Percentiles rank a stretch among this genome's conserved stretches.
Evolutionary conservation across 1,140 invertebrate species (phyloP).

Genomic region (Agrilus planipennis): DNA sequence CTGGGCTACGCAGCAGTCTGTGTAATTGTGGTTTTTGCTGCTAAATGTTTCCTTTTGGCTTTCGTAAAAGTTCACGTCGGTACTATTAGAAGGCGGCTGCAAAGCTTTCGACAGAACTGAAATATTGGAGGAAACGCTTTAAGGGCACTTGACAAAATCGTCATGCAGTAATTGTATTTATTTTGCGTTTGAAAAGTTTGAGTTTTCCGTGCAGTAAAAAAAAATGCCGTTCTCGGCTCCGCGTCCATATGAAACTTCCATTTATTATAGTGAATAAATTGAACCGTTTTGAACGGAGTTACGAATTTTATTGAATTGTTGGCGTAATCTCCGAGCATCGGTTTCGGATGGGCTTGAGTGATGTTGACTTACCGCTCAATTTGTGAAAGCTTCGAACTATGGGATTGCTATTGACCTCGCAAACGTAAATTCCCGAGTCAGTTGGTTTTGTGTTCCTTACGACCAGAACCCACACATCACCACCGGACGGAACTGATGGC

Average conservation of each 20-base stretch:
- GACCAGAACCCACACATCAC: slow-evolving; percentile 73
- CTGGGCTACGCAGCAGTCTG: slow-evolving; percentile 55
- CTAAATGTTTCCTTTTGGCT: slow-evolving; percentile 34
- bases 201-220: too few species aligned
- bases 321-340: too few species aligned
- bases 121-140: too few species aligned
- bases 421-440: slow-evolving; percentile 68
- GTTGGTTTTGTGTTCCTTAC: slow-evolving; percentile 52
- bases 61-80: slow-evolving; percentile 35
- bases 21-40: slow-evolving; percentile 54
- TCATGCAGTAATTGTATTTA: too few species aligned
- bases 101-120: slow-evolving; percentile 44
- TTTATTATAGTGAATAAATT: too few species aligned
- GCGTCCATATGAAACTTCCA: too few species aligned
- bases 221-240: too few species aligned
- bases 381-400: slow-evolving; percentile 61
- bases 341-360: too few species aligned
- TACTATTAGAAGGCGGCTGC: slow-evolving; percentile 34
- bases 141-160: too few species aligned
- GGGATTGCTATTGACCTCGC: slow-evolving; percentile 71
- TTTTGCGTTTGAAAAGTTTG: too few species aligned
- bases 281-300: too few species aligned
- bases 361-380: slow-evolving; percentile 50
- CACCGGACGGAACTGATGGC: slow-evolving; percentile 44
- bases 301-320: too few species aligned